These are phyloP conservation scores for Gonioctena quinquepunctata DNA, from an alignment of 1,140 invertebrate species.

Conservation along the genomic window DNA sequence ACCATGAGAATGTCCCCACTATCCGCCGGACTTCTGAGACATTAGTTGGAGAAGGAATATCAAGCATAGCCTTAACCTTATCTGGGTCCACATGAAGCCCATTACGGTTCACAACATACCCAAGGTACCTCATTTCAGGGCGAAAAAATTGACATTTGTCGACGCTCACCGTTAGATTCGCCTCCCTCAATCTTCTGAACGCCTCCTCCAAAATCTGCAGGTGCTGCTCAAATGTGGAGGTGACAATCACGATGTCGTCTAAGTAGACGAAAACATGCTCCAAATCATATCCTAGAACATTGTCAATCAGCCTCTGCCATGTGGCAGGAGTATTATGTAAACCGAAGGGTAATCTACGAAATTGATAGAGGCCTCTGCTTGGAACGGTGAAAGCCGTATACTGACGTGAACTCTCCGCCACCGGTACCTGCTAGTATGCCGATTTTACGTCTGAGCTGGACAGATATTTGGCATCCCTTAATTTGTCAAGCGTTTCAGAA, in stretches of 20 bases:
- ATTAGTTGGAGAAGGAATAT: not conserved
- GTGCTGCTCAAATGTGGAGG: conserved; percentile 6
- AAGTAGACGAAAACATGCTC: conserved; percentile 40
- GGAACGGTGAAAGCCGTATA: conserved; percentile 49
- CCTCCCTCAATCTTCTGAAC: not conserved
- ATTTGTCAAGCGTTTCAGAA: conserved; percentile 33
- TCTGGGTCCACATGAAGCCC: conserved; percentile 3
- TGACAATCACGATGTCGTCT: conserved; percentile 51
- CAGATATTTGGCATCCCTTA: conserved; percentile 42
- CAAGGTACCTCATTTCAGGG: not conserved
- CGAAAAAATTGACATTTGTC: conserved; percentile 12
- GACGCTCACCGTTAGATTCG: conserved; percentile 16
- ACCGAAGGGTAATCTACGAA: conserved; percentile 38
- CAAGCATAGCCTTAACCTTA: conserved; percentile 37
- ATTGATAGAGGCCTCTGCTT: conserved; percentile 48
- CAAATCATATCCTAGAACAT: conserved; percentile 35
- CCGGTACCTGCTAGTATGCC: conserved; percentile 47
- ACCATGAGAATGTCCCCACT: not conserved
- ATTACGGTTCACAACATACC: not conserved
- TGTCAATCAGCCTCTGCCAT: conserved; percentile 38
- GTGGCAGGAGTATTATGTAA: not conserved
- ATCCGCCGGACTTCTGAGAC: not conserved
- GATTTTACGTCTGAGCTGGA: conserved; percentile 44
- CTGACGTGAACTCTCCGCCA: not conserved
- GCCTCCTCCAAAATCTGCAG: not conserved